phyloP scores from a whole-genome alignment of 2,113 vertebrate genomes.

The Brachypteracias leptosomus region DNA sequence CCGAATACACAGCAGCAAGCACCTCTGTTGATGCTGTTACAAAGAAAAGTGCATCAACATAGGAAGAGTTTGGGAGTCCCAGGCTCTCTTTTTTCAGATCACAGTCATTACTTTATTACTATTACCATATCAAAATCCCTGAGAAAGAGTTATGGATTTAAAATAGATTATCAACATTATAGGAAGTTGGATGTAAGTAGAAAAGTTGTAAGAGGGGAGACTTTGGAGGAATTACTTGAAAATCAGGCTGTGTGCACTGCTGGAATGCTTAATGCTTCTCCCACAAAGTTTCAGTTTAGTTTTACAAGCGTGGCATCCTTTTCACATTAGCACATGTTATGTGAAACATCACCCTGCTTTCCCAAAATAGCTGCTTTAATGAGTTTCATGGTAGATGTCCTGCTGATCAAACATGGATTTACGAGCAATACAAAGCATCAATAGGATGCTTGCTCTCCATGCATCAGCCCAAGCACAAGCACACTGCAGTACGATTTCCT shows the following conservation, averaged over 20 bases:
- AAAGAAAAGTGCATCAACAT: background rate
- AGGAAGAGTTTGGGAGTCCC: background rate
- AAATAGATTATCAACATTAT: background rate
- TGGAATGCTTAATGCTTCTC: background rate
- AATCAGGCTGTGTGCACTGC: background rate
- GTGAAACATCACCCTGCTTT: background rate
- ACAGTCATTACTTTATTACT: background rate
- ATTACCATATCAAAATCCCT: background rate
- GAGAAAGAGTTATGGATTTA: background rate
- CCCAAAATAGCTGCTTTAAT: constrained; percentile 36
- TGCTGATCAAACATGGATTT: constrained; percentile 5
- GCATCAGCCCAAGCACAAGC: background rate
- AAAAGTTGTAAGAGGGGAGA: background rate
- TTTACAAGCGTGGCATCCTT: constrained; percentile 48
- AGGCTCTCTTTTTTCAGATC: background rate
- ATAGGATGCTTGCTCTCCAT: background rate
- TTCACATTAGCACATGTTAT: constrained; percentile 27
- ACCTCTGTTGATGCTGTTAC: background rate
- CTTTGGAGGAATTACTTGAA: background rate
- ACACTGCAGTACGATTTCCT: background rate
- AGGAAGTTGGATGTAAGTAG: background rate
- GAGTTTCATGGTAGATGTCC: constrained; percentile 31
- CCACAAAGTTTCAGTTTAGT: background rate
- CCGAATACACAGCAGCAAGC: background rate
- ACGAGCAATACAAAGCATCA: constrained; percentile 11